phyloP scores from a whole-genome alignment of 1,140 invertebrate genomes.

The Zophobas atratus region DNA sequence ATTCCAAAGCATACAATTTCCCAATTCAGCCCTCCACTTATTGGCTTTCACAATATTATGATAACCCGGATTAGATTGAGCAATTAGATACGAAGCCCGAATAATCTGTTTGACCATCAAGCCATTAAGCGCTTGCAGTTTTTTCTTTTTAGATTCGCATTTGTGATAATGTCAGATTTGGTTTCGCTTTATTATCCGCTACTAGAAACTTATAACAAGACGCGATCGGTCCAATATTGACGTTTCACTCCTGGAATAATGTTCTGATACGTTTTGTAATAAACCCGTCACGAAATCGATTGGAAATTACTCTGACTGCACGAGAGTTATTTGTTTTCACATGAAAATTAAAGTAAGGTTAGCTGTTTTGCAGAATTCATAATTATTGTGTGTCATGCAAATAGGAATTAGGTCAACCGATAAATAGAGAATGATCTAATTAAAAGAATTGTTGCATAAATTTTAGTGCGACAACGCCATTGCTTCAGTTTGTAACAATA shows the following conservation, averaged over 20 bases:
- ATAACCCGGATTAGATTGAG: neutral
- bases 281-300: neutral
- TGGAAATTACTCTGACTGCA: neutral
- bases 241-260: neutral
- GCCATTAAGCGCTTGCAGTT: neutral
- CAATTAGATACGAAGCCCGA: too few species aligned
- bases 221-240: neutral
- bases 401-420: neutral
- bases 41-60: neutral
- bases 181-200: neutral
- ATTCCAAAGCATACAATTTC: too few species aligned
- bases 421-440: neutral
- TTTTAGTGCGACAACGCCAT: neutral
- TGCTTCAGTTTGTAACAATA: too few species aligned
- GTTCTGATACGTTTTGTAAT: too few species aligned
- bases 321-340: neutral
- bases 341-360: neutral
- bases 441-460: neutral
- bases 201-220: neutral
- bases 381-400: neutral
- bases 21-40: neutral
- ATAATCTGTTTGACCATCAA: neutral
- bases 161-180: constrained; percentile 11
- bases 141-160: constrained; percentile 2
- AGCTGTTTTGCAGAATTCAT: neutral